These are phyloP conservation scores for Apodemia duryi DNA, from an alignment of 2,888 invertebrate genomes.

Conservation along the genomic window DNA sequence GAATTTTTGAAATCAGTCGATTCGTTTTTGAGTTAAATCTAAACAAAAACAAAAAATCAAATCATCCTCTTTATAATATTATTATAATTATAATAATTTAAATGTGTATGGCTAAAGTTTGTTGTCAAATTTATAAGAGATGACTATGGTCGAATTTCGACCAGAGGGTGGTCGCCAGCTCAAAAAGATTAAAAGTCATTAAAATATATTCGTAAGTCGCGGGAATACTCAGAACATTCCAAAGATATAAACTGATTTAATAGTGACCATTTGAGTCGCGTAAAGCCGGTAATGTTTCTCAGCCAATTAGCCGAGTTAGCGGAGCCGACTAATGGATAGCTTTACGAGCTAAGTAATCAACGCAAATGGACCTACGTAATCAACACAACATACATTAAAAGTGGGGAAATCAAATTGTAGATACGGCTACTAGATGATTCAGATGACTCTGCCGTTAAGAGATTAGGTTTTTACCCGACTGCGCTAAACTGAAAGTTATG, in stretches of 20 bases:
- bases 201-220: neutral
- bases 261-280: neutral
- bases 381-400: neutral
- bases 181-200: too few relatives aligned
- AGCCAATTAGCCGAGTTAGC: neutral
- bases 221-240: neutral
- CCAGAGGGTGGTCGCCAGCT: too few relatives aligned
- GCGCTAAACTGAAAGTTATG: too few relatives aligned
- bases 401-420: neutral
- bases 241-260: neutral
- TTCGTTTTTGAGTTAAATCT: too few relatives aligned
- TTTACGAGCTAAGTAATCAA: conserved; percentile 6
- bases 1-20: too few relatives aligned
- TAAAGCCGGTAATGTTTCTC: conserved; percentile 2
- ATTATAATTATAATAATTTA: too few relatives aligned
- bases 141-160: too few relatives aligned
- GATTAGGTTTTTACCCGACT: neutral
- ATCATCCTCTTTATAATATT: too few relatives aligned
- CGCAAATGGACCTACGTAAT: conserved; percentile 1
- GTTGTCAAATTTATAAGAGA: too few relatives aligned
- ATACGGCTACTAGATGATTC: neutral
- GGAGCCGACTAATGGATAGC: neutral
- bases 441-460: neutral
- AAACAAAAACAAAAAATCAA: too few relatives aligned
- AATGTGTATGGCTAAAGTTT: too few relatives aligned